phyloP scores from a whole-genome alignment of 2,888 invertebrate species.

The Synergus japonicus region DNA sequence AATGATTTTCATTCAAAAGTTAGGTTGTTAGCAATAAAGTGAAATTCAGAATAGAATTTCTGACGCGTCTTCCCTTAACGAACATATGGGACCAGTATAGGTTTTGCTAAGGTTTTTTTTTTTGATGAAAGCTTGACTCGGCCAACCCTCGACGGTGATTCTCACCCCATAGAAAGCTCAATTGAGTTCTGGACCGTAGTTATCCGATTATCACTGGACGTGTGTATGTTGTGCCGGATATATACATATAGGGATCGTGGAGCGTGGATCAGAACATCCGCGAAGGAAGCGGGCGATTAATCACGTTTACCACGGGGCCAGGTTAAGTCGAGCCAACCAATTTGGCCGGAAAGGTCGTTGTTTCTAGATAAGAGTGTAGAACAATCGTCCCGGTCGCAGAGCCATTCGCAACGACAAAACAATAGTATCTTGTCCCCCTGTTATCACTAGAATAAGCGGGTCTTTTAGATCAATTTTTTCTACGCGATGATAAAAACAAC shows the following conservation, averaged over 20 bases:
- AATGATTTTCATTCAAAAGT: too few relatives aligned
- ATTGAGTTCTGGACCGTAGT: constrained; percentile 68
- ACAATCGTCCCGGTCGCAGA: constrained; percentile 59
- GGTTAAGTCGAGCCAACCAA: constrained; percentile 66
- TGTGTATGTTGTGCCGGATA: constrained; percentile 42
- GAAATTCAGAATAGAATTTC: neutral
- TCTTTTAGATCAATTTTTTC: neutral
- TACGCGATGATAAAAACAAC: neutral
- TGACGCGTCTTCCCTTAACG: neutral
- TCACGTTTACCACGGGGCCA: constrained; percentile 65
- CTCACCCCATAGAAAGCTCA: constrained; percentile 53
- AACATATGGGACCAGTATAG: neutral
- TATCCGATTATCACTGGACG: constrained; percentile 68
- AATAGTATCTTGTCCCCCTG: constrained; percentile 60
- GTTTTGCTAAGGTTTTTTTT: neutral
- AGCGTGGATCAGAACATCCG: constrained; percentile 45
- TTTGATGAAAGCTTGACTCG: neutral
- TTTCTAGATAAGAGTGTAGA: constrained; percentile 66
- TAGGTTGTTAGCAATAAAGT: neutral
- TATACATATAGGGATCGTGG: constrained; percentile 45
- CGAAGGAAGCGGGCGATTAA: constrained; percentile 67
- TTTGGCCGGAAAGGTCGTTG: constrained; percentile 71
- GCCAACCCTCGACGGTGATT: neutral
- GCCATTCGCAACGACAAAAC: constrained; percentile 61
- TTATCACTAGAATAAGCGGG: neutral